Evolutionary conservation across 2,888 invertebrate species (phyloP).

Genomic region (Lasioglossum malachurum): DNA sequence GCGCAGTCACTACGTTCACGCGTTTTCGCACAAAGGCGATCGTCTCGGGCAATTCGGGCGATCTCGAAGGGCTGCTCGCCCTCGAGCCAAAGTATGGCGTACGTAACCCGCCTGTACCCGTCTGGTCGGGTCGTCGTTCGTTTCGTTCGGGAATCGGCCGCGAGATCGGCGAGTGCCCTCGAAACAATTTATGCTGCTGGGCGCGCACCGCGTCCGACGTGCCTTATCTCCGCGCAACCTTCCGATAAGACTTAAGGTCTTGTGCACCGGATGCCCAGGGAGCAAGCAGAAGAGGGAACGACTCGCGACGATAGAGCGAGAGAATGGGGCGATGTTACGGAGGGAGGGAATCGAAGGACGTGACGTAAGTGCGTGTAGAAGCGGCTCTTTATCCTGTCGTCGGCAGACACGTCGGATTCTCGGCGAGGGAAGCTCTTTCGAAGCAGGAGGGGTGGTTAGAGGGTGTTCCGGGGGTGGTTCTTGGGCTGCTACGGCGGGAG

Average conservation of each 20-base stretch:
- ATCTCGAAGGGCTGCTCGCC: neutral
- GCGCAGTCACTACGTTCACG: no score
- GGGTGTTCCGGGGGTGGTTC: conserved; percentile 15
- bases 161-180: conserved; percentile 76
- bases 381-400: conserved; percentile 81
- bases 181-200: conserved; percentile 81
- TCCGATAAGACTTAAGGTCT: conserved; percentile 75
- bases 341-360: conserved; percentile 72
- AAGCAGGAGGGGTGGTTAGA: conserved; percentile 20
- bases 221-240: conserved; percentile 78
- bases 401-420: conserved; percentile 76
- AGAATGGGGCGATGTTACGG: neutral
- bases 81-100: neutral
- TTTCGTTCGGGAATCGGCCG: conserved; percentile 66
- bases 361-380: conserved; percentile 81
- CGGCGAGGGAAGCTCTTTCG: conserved; percentile 42
- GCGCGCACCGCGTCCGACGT: conserved; percentile 79
- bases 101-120: neutral
- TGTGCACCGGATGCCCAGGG: conserved; percentile 56
- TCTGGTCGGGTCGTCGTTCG: conserved; percentile 32
- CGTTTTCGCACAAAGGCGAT: neutral
- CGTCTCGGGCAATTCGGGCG: neutral
- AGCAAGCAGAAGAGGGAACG: conserved; percentile 28
- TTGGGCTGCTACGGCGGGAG: neutral
- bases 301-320: neutral